These are phyloP conservation scores for Crossocerus cetratus DNA, from an alignment of 2,888 invertebrate genomes.

Conservation along the genomic window DNA sequence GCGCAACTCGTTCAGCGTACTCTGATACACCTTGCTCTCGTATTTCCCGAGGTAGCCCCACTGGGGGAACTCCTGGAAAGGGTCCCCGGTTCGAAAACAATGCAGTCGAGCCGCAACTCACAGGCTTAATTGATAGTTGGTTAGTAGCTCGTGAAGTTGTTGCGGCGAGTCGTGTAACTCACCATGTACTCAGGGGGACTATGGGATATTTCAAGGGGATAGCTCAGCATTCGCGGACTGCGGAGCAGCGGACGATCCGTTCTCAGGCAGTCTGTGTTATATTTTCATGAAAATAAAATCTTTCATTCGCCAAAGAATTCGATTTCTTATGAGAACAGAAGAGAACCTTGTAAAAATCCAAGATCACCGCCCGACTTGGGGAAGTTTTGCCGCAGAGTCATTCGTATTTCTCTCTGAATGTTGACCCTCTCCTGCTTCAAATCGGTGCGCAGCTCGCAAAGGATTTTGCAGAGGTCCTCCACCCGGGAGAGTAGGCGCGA, in stretches of 20 bases:
- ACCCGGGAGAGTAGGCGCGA: conserved; percentile 23
- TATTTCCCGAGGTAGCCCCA: conserved; percentile 15
- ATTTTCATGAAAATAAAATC: too few relatives aligned
- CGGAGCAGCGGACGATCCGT: not conserved
- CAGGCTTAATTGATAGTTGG: too few relatives aligned
- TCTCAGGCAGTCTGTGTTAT: too few relatives aligned
- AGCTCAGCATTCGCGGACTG: not conserved
- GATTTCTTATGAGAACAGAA: too few relatives aligned
- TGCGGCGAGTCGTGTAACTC: too few relatives aligned
- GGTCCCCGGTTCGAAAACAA: conserved; percentile 30
- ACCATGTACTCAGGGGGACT: too few relatives aligned
- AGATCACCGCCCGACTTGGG: too few relatives aligned
- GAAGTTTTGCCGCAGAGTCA: conserved; percentile 32
- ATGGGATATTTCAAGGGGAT: too few relatives aligned
- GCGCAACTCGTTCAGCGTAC: conserved; percentile 26
- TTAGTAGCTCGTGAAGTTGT: too few relatives aligned
- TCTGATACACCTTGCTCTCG: conserved; percentile 42
- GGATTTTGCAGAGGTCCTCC: conserved; percentile 33
- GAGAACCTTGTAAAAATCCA: too few relatives aligned
- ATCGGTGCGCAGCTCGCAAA: conserved; percentile 46
- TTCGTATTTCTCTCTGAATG: conserved; percentile 51
- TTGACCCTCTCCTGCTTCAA: conserved; percentile 50
- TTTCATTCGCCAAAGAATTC: too few relatives aligned
- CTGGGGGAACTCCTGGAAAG: conserved; percentile 30
- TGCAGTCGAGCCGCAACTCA: conserved; percentile 16